A percentile compares a stretch with the other conserved stretches of the same genome.
Conservation (phyloP, 1,140 invertebrate genomes). For the Euwallacea fornicatus region DNA sequence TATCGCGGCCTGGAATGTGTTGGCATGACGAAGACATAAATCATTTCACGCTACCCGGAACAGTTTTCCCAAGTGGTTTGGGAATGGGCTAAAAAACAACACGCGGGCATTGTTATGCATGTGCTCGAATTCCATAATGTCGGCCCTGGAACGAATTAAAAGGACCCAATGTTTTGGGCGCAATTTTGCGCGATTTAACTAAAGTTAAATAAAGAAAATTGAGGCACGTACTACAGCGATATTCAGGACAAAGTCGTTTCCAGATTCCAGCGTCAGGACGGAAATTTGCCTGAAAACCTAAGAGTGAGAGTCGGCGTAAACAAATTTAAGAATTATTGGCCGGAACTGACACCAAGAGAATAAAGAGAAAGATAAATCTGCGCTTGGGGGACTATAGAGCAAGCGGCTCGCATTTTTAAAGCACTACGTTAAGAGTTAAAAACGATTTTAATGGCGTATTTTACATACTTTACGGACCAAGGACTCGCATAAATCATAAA, state of each 20-base stretch:
- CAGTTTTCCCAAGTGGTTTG: conserved; percentile 17
- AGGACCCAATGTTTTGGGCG: conserved; percentile 10
- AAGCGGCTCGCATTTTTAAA: conserved; percentile 29
- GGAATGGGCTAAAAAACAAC: conserved; percentile 14
- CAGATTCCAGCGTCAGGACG: not conserved
- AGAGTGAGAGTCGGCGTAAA: conserved; percentile 21
- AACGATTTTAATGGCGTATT: conserved; percentile 36
- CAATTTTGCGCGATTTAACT: not conserved
- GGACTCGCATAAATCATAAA: conserved; percentile 31
- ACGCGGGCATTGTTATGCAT: conserved; percentile 10
- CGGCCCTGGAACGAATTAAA: conserved; percentile 2
- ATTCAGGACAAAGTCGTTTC: not conserved
- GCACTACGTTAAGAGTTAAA: conserved; percentile 33
- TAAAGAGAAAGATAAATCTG: conserved; percentile 24
- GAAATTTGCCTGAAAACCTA: conserved; percentile 2
- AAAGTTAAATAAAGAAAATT: not conserved
- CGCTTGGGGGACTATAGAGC: conserved; percentile 26
- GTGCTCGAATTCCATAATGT: conserved; percentile 10
- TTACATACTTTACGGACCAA: conserved; percentile 34
- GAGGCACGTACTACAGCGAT: no score
- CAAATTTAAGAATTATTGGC: conserved; percentile 32
- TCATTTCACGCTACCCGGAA: conserved; percentile 8
- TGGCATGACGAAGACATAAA: conserved; percentile 19
- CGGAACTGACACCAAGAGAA: conserved; percentile 23
- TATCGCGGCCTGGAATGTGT: not conserved